Evolutionary conservation across 1,140 invertebrate species (phyloP).

Genomic region (Wiebesia pumilae): DNA sequence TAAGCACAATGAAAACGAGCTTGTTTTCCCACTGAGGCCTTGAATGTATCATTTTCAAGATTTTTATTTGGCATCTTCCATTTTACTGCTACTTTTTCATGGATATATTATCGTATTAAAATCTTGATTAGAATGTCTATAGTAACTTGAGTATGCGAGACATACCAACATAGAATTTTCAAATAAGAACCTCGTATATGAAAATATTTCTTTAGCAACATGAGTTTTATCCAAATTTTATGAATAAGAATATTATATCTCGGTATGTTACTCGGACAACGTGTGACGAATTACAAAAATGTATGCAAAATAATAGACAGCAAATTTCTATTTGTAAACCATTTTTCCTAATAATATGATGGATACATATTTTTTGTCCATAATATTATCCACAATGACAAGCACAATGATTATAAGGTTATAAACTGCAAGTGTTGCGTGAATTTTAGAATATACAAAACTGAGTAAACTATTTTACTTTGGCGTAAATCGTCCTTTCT

Average conservation of each 20-base stretch:
- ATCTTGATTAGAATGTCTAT: not conserved
- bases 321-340: no score
- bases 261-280: no score
- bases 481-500: not conserved
- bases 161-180: not conserved
- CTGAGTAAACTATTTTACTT: no score
- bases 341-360: no score
- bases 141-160: not conserved
- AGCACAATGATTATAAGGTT: no score
- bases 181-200: not conserved
- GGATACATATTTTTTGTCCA: no score
- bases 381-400: no score
- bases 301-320: no score
- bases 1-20: not conserved
- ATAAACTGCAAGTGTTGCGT: not conserved
- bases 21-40: not conserved
- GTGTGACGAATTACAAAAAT: no score
- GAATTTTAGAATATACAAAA: not conserved
- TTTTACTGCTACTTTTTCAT: slow-evolving; percentile 1
- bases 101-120: not conserved
- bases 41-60: slow-evolving; percentile 12
- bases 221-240: no score
- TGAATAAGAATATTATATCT: no score
- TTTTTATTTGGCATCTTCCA: slow-evolving; percentile 24
- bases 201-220: not conserved